Percentiles rank a stretch among this genome's conserved stretches.
Conservation (phyloP, 2,113 vertebrate species). For the Pygoscelis adeliae region DNA sequence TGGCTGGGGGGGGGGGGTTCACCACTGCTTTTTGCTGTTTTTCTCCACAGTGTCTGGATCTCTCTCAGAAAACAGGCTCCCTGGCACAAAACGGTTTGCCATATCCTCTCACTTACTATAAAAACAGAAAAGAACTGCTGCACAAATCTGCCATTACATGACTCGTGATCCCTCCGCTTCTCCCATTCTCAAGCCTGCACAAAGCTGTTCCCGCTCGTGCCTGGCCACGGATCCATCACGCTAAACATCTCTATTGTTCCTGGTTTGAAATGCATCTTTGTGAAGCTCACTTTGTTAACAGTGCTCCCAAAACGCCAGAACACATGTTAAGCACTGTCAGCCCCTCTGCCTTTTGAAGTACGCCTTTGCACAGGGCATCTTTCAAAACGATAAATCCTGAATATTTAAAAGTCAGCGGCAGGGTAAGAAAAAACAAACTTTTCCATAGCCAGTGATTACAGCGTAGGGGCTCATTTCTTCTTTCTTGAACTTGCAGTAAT, state of each 20-base stretch:
- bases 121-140: constrained; percentile 8
- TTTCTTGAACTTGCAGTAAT: background rate
- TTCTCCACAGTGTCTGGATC: background rate
- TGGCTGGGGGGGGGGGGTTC: background rate
- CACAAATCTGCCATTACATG: background rate
- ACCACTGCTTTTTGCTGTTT: background rate
- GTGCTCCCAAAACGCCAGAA: background rate
- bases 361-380: background rate
- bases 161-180: background rate
- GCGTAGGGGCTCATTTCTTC: background rate
- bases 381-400: constrained; percentile 32
- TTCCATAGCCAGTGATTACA: background rate
- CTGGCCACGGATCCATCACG: background rate
- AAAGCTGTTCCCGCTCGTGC: background rate
- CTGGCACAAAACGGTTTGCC: background rate
- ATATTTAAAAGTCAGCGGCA: background rate
- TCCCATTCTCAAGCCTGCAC: background rate
- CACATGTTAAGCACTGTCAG: background rate
- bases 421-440: background rate
- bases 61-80: background rate
- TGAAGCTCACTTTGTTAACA: background rate
- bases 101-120: background rate
- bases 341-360: background rate
- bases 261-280: background rate
- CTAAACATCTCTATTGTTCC: background rate